Base-by-base conservation (phyloP, 2,113 vertebrate species). In the Epinephelus fuscoguttatus region DNA sequence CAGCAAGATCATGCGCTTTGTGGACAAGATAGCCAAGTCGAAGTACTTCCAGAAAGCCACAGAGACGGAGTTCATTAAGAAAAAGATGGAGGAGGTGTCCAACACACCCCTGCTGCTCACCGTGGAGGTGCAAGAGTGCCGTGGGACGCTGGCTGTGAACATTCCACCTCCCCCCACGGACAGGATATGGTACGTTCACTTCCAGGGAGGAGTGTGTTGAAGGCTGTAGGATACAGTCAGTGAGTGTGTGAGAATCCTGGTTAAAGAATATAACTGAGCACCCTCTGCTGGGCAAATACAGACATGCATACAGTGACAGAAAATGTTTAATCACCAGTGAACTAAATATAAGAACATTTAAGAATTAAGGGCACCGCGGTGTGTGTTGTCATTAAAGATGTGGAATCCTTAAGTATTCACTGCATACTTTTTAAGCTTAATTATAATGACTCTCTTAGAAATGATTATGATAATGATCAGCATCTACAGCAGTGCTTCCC, bases 31-130 rank as follows among this genome's bases (percentile, higher is more conserved):
- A 67, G 97, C 98, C 2, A 99, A 99, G 93, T 99, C 98, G 25
- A 99, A 99, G 92, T 99, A 99, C 89, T 99, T 99, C 83, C 98
- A 99, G 94, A 99, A 99, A 91, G 98, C 98, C 88, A 98, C 98
- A 1, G 98, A 99, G 95, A 99, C 98, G 0, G 98, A 99, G 85
- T 99, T 99, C 87, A 99, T 99, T 78, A 99, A 99, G 94, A 99
- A 99, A 95, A 99, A 99, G 91, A 99, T 99, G 62, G 98, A 99
- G 92, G 98, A 99, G 91, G 97, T 99, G 82, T 99, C 98, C 30
- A 99, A 99, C 88, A 99, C 98, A 6, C 98, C 98, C 0, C 93
- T 99, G 90, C 94, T 99, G 92, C 96, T 99, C 69, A 99, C 98
- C 0, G 98, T 99, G 81, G 98, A 99, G 94, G 97, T 99, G 18